Evolutionary conservation across 1,140 invertebrate species (phyloP).

Genomic region (Achatina immaculata): DNA sequence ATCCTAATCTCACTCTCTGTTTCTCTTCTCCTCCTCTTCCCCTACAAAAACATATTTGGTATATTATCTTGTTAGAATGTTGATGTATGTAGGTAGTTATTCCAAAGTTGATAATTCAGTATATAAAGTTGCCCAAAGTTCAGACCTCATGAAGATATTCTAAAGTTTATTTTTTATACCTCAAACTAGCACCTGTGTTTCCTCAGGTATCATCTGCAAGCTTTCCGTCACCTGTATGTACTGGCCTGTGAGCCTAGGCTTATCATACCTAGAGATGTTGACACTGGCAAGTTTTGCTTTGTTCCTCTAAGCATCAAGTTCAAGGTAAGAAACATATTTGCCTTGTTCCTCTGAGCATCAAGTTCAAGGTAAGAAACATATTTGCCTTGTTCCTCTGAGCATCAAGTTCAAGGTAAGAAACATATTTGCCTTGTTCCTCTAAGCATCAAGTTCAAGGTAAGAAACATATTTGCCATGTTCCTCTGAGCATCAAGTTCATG

Average conservation of each 20-base stretch:
- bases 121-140: no score
- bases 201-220: slow-evolving; percentile 91
- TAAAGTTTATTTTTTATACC: no score
- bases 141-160: no score
- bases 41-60: no score
- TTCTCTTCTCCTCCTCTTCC: no score
- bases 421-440: slow-evolving; percentile 87
- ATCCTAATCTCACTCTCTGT: no score
- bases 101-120: no score
- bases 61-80: no score
- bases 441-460: slow-evolving; percentile 74
- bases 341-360: slow-evolving; percentile 83
- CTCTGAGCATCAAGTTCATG: slow-evolving; percentile 77
- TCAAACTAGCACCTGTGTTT: no score
- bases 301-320: slow-evolving; percentile 80
- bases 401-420: slow-evolving; percentile 72
- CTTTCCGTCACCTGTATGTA: slow-evolving; percentile 94
- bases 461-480: slow-evolving; percentile 82
- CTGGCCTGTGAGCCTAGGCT: slow-evolving; percentile 90
- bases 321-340: slow-evolving; percentile 74
- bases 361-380: slow-evolving; percentile 67
- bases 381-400: slow-evolving; percentile 84
- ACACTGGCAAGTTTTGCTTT: slow-evolving; percentile 79
- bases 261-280: slow-evolving; percentile 88
- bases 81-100: no score